phyloP scores from a whole-genome alignment of 1,140 invertebrate genomes.

The Heliconius congener region DNA sequence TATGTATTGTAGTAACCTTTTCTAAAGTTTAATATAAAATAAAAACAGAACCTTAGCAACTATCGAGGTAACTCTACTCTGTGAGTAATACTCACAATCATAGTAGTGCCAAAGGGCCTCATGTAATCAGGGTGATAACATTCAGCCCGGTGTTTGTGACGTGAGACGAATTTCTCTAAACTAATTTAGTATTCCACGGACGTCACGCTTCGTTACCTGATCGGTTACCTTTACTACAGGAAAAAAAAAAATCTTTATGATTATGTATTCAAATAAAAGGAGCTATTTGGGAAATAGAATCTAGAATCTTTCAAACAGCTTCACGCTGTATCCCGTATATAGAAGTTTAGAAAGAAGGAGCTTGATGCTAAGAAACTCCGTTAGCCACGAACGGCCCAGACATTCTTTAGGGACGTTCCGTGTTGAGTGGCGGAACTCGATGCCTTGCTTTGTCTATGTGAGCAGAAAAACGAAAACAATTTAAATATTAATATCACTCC shows the following conservation, averaged over 20 bases:
- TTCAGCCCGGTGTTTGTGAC: constrained; percentile 31
- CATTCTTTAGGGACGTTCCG: no score
- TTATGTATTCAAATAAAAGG: neutral
- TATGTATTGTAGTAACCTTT: no score
- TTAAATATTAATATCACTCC: no score
- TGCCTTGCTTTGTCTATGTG: no score
- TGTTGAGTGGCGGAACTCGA: no score
- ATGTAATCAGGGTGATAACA: constrained; percentile 35
- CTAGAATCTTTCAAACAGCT: neutral
- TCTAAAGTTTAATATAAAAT: neutral
- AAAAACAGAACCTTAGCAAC: constrained; percentile 2
- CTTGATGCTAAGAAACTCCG: neutral
- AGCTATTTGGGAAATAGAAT: neutral
- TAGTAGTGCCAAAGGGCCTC: constrained; percentile 12
- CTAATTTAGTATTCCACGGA: constrained; percentile 29
- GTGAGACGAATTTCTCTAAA: constrained; percentile 26
- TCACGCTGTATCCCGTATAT: neutral
- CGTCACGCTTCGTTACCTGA: constrained; percentile 35
- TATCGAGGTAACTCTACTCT: neutral
- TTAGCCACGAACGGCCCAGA: no score
- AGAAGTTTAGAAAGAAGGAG: neutral
- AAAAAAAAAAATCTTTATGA: neutral
- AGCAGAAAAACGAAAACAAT: no score
- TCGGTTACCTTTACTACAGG: constrained; percentile 19
- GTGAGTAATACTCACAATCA: neutral